Percentiles rank a stretch among this genome's conserved stretches.
phyloP scores from a whole-genome alignment of 2,797 vertebrate species.

The Acomys russatus region DNA sequence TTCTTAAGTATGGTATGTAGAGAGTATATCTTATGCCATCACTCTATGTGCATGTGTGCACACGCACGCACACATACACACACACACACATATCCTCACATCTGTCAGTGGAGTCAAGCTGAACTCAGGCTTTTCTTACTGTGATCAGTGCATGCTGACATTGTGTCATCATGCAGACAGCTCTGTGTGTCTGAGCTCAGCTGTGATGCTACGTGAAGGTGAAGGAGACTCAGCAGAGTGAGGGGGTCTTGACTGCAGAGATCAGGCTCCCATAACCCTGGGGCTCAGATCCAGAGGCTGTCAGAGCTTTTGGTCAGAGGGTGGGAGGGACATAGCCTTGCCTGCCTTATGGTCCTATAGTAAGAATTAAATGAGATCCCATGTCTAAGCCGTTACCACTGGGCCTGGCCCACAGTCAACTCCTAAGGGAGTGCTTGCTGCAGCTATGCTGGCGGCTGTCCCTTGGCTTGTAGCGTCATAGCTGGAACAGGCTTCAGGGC shows the following conservation, averaged over 20 bases:
- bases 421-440: neutral
- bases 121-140: neutral
- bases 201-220: neutral
- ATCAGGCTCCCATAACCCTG: neutral
- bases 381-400: fast-evolving
- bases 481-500: neutral
- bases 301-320: fast-evolving
- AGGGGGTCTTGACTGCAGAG: neutral
- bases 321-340: fast-evolving
- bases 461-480: neutral
- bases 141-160: fast-evolving
- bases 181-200: neutral
- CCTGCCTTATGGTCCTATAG: fast-evolving
- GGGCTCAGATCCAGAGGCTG: neutral
- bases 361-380: neutral
- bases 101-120: neutral
- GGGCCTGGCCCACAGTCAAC: neutral
- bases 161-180: neutral
- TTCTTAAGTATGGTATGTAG: neutral
- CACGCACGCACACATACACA: too few species aligned
- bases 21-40: neutral
- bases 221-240: neutral
- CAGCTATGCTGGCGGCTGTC: fast-evolving
- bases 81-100: neutral
- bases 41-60: neutral